Base-by-base conservation (phyloP, 2,113 vertebrate genomes). In the Rhombomys opimus region DNA sequence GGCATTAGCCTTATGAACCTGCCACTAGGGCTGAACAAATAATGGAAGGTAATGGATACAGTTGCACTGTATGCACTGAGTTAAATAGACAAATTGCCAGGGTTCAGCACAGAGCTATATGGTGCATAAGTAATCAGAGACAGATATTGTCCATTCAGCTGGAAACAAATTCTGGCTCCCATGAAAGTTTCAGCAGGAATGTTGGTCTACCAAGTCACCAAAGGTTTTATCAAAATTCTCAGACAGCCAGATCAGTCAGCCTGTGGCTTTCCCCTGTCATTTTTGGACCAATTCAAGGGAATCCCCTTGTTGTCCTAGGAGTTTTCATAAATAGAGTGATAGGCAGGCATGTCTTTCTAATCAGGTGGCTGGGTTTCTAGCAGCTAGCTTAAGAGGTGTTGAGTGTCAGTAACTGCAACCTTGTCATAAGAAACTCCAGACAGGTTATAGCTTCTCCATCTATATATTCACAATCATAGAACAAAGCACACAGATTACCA, bases 1-100 rank as follows among this genome's bases (percentile, higher is more conserved):
- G 35, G 6, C 61, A 65, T 18, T 95, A 57, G 87, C 25, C 81
- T 95, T 63, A 67, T 54, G 25, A 67, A 76, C 59, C 94, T 96
- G 63, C 87, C 32, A 63, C n/a, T 82, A 92, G 18, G 20, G n/a
- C 11, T 85, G 76, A 95, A 85, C 54, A 91, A 94, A 78, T 84
- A 94, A 90, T 65, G 52, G 17, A 89, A 92, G 7, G 8, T 30
- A 75, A 95, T 96, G 76, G 59, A 75, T 82, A 52, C 3, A 88
- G 54, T 93, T 85, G 80, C 18, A 77, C 52, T 59, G 41, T 59
- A 25, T 77, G 65, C 52, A n/a, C 78, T 88, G 57, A 91, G 87
- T 95, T 94, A 86, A 95, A 88, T 14, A 85, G 95, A 89, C 63
- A 94, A 97, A 93, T 70, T 46, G 76, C 72, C 76, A 93, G 46